These are phyloP conservation scores for Drymonia ruficornis DNA, from an alignment of 2,888 invertebrate genomes.

Conservation along the genomic window DNA sequence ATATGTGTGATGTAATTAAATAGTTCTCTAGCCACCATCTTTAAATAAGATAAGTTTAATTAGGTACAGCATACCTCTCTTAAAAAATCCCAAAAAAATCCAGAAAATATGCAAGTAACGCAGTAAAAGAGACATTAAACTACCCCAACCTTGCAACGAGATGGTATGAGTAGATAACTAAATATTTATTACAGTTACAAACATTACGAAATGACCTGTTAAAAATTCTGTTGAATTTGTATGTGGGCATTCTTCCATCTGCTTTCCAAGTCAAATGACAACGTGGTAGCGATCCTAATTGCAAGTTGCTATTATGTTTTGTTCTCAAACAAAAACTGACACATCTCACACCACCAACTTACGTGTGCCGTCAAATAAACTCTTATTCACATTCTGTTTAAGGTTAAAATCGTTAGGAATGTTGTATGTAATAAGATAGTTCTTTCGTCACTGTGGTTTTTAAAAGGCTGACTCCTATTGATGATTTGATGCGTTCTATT, in stretches of 20 bases:
- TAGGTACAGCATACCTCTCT: too few relatives aligned
- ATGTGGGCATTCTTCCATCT: slow-evolving; percentile 59
- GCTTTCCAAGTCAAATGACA: slow-evolving; percentile 76
- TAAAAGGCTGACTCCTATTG: slow-evolving; percentile 56
- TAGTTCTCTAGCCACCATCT: too few relatives aligned
- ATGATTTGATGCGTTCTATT: slow-evolving; percentile 77
- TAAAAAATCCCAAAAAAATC: background rate
- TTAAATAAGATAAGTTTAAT: too few relatives aligned
- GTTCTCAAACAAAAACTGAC: slow-evolving; percentile 37
- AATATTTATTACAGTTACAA: slow-evolving; percentile 31
- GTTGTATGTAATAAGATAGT: slow-evolving; percentile 9
- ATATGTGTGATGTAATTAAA: too few relatives aligned
- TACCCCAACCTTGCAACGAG: slow-evolving; percentile 2
- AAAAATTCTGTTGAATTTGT: slow-evolving; percentile 60
- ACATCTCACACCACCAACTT: slow-evolving; percentile 27
- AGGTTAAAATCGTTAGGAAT: slow-evolving; percentile 28
- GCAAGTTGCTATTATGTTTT: slow-evolving; percentile 58
- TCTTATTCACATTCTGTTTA: slow-evolving; percentile 20
- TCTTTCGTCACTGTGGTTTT: slow-evolving; percentile 47
- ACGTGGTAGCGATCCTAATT: slow-evolving; percentile 65
- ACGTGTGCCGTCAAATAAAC: slow-evolving; percentile 9
- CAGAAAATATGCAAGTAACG: background rate
- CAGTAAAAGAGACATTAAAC: background rate
- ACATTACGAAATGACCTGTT: slow-evolving; percentile 53
- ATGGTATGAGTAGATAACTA: slow-evolving; percentile 7